These are phyloP conservation scores for Phaenicophaeus curvirostris DNA, from an alignment of 2,797 vertebrate species.

Conservation along the genomic window DNA sequence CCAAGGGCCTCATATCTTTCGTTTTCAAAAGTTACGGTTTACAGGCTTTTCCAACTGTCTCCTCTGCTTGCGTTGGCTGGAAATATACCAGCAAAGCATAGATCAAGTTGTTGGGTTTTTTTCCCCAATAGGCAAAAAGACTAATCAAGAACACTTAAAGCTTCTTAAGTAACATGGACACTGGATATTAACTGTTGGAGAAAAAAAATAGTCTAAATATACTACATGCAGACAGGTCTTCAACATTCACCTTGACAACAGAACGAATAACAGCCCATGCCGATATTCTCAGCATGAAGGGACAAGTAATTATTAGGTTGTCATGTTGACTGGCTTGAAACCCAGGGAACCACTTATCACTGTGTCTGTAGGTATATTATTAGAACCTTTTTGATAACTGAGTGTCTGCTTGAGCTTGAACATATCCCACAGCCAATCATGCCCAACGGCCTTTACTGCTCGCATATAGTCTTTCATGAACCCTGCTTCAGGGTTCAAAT, in stretches of 20 bases:
- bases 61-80: not conserved
- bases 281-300: slow-evolving; percentile 23
- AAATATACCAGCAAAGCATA: not conserved
- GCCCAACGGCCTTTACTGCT: slow-evolving; percentile 20
- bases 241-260: not conserved
- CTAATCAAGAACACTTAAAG: not conserved
- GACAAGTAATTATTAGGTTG: not conserved
- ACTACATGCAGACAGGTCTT: not conserved
- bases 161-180: not conserved
- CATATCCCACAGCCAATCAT: slow-evolving; percentile 1
- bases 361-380: slow-evolving; percentile 36
- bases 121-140: not conserved
- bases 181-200: not conserved
- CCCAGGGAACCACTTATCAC: slow-evolving; percentile 23
- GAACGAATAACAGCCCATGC: not conserved
- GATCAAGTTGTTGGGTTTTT: not conserved
- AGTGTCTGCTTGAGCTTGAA: slow-evolving; percentile 25
- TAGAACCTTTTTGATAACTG: slow-evolving; percentile 46
- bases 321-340: slow-evolving; percentile 18
- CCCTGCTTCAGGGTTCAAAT: slow-evolving; percentile 39
- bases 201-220: not conserved
- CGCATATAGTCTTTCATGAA: slow-evolving; percentile 22
- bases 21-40: not conserved
- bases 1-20: not conserved
- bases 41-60: not conserved